These are phyloP conservation scores for Melitaea athalia DNA, from an alignment of 2,888 invertebrate species.

Conservation along the genomic window DNA sequence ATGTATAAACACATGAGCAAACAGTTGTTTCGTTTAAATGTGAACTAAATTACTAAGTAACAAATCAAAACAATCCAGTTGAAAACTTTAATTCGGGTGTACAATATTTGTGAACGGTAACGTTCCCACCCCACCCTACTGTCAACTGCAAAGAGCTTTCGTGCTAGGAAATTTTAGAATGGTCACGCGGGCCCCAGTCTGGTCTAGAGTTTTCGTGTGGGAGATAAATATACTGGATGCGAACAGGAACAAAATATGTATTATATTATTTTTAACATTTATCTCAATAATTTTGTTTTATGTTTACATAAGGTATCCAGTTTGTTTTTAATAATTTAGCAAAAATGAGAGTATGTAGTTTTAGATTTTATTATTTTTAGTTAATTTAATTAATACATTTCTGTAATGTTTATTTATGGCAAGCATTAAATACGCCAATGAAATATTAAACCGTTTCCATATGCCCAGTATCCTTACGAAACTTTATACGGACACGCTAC, in stretches of 20 bases:
- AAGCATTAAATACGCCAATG: background rate
- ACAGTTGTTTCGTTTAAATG: slow-evolving; percentile 35
- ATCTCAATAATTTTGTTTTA: background rate
- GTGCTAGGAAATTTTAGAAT: slow-evolving; percentile 69
- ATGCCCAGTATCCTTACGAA: slow-evolving; percentile 29
- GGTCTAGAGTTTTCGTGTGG: slow-evolving; percentile 45
- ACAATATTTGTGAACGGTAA: slow-evolving; percentile 67
- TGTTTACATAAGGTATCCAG: no score
- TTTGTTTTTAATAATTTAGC: no score
- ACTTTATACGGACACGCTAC: slow-evolving; percentile 63
- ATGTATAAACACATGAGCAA: background rate
- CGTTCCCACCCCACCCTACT: slow-evolving; percentile 53
- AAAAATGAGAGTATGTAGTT: no score
- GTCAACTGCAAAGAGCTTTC: slow-evolving; percentile 74
- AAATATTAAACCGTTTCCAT: slow-evolving; percentile 33
- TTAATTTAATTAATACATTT: background rate
- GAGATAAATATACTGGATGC: slow-evolving; percentile 30
- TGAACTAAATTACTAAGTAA: slow-evolving; percentile 50
- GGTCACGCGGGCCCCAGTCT: slow-evolving; percentile 58
- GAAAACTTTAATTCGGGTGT: slow-evolving; percentile 65
- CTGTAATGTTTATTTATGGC: background rate
- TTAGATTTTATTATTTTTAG: no score
- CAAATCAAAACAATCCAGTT: slow-evolving; percentile 60
- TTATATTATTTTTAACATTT: background rate
- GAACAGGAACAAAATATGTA: background rate